Evolutionary conservation across 1,140 invertebrate species (phyloP), one percentile per base, ranked within the genome.

Genomic region (Macrotrachela quadricornifera): DNA sequence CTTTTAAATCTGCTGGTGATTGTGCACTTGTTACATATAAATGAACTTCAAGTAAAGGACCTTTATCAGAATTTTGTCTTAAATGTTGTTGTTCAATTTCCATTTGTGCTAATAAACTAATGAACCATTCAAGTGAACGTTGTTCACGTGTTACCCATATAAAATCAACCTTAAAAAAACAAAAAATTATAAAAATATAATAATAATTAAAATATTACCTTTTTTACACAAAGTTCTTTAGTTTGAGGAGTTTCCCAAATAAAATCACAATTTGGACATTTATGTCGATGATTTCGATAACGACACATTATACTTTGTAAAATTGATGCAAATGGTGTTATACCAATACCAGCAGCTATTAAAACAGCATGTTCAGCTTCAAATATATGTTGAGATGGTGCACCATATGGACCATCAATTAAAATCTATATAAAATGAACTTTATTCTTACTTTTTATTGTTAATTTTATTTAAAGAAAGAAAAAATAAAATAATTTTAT

Each of bases 91-190:
- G 87, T 68, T 91, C 84, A 51, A 91, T 84, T 72, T 95, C 88
- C 50, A 95, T 73, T 65, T 87, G 81, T 1, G 83, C 83, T 11
- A 94, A 72, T 40, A 94, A 73, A 62, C 86, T 86, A 36, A 91
- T 84, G 67, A 95, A 92, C 90, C 91, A 96, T 69, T 95, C 88
- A 70, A 95, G 94, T 1, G 85, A 86, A 46, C 80, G 74, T 68
- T 94, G 87, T 69, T 94, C 82, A n/a, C 87, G 77, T 70, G 92
- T 95, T 30, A 96, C 88, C 91, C 91, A 96, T 71, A 90, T 88
- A 71, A 96, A 94, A 66, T 95, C 87, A 46, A 94, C 85, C 83
- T 88, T 66, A 30, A 30, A 30, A 30, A 30, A 30, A 30, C 2
- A 30, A 30, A 30, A 30, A 4, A 4, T 30, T 30, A 30, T 30